Conservation (phyloP, 2,797 vertebrate species). For the Acanthiza pusilla region DNA sequence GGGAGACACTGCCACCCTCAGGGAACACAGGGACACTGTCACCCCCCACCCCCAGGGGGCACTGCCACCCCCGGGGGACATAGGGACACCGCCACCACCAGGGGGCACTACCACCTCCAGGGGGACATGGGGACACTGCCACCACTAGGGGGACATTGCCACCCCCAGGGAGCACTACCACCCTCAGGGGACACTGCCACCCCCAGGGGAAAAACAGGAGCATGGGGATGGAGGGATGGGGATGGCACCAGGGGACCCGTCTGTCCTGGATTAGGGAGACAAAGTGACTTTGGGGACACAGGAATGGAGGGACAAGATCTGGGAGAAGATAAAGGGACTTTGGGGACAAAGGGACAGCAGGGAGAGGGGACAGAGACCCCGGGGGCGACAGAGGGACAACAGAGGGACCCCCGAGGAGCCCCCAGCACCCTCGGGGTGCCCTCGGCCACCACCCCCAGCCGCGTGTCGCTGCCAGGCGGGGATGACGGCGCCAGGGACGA, state of each 20-base stretch:
- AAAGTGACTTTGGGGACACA: background rate
- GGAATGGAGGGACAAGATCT: no score
- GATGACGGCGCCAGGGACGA: slow-evolving; percentile 93
- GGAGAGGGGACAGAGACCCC: background rate
- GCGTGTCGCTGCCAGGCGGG: slow-evolving; percentile 68
- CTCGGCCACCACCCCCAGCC: fast-evolving
- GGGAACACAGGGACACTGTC: no score
- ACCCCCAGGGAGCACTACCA: background rate
- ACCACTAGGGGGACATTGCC: background rate
- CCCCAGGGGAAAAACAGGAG: no score
- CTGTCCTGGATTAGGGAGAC: background rate
- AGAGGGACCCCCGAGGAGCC: no score
- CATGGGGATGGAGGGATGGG: background rate
- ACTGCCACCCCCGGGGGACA: no score
- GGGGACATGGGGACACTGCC: background rate
- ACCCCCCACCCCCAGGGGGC: background rate
- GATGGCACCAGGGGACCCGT: fast-evolving
- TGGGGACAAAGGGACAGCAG: background rate
- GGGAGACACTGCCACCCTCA: no score
- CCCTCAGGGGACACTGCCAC: no score
- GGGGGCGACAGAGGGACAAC: background rate
- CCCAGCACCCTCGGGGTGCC: background rate
- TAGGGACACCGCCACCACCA: background rate
- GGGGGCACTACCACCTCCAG: no score
- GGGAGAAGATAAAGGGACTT: no score